A percentile compares a stretch with the other conserved stretches of the same genome.
phyloP scores from a whole-genome alignment of 2,888 invertebrate species.

The Leptarthrus brevirostris region DNA sequence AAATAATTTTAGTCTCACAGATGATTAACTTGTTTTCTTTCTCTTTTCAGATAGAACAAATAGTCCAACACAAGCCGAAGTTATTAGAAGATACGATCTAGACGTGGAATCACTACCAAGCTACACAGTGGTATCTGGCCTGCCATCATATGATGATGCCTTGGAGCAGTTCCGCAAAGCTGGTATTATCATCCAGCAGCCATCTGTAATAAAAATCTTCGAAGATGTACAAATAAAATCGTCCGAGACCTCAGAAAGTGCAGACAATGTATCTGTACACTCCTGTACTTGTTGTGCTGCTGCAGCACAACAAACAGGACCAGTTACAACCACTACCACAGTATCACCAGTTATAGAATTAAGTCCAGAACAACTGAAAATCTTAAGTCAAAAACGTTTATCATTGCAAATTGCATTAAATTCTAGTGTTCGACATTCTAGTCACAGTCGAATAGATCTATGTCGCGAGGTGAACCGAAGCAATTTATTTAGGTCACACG shows the following conservation, averaged over 20 bases:
- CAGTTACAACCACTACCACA: conserved; percentile 3
- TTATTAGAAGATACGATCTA: conserved; percentile 65
- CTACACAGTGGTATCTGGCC: conserved; percentile 74
- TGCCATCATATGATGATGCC: conserved; percentile 75
- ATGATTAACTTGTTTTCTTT: too few relatives aligned
- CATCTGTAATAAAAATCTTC: conserved; percentile 64
- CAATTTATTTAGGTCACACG: conserved; percentile 61
- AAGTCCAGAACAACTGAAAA: conserved; percentile 64
- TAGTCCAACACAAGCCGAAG: conserved; percentile 60
- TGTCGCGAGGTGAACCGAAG: conserved; percentile 60
- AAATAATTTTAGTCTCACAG: too few relatives aligned
- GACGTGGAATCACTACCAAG: conserved; percentile 72
- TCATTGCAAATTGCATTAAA: conserved; percentile 66
- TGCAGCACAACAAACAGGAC: conserved; percentile 20
- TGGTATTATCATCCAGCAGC: conserved; percentile 62
- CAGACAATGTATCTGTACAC: conserved; percentile 59
- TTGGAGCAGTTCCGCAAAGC: conserved; percentile 71
- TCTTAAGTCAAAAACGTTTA: conserved; percentile 64
- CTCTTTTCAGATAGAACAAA: conserved; percentile 68
- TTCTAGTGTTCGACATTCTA: conserved; percentile 47
- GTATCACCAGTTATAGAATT: conserved; percentile 62
- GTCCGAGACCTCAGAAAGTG: background rate
- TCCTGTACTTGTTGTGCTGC: conserved; percentile 61
- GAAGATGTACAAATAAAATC: conserved; percentile 57
- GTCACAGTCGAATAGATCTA: conserved; percentile 57